Percentiles rank a stretch among this genome's conserved stretches.
Evolutionary conservation across 2,797 vertebrate species (phyloP).

Genomic region (Echiichthys vipera): DNA sequence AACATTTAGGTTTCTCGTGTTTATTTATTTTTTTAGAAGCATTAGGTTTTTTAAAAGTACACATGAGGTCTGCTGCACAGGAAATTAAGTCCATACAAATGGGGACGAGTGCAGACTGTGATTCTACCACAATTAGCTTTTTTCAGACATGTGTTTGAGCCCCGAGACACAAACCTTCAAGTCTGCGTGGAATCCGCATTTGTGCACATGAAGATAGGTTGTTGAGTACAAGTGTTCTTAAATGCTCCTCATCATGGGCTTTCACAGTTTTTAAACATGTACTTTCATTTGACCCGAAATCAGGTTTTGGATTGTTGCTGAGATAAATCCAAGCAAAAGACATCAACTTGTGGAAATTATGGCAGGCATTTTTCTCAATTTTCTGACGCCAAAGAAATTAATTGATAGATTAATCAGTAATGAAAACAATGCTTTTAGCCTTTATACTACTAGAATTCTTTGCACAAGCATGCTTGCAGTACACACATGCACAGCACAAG

Average conservation of each 20-base stretch:
- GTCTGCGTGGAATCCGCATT: constrained; percentile 2
- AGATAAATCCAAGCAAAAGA: background rate
- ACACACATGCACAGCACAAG: constrained; percentile 23
- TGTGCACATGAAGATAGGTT: constrained; percentile 1
- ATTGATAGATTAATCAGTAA: no score
- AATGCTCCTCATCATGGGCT: background rate
- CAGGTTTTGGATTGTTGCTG: background rate
- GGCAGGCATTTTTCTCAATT: no score
- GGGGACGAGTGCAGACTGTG: background rate
- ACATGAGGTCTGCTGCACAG: background rate
- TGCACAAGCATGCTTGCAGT: constrained; percentile 11
- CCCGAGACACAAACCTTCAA: constrained; percentile 6
- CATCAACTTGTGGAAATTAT: background rate
- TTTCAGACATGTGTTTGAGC: constrained; percentile 4
- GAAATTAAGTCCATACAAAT: background rate
- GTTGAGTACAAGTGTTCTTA: constrained; percentile 1
- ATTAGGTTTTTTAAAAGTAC: background rate
- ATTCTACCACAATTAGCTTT: background rate
- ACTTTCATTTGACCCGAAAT: background rate
- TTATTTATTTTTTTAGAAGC: background rate
- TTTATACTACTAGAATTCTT: no score
- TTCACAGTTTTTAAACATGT: background rate
- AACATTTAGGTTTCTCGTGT: no score
- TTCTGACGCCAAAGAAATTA: no score
- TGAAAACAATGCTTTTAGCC: no score